phyloP scores from a whole-genome alignment of 1,140 invertebrate species.

The Papilio helenus region DNA sequence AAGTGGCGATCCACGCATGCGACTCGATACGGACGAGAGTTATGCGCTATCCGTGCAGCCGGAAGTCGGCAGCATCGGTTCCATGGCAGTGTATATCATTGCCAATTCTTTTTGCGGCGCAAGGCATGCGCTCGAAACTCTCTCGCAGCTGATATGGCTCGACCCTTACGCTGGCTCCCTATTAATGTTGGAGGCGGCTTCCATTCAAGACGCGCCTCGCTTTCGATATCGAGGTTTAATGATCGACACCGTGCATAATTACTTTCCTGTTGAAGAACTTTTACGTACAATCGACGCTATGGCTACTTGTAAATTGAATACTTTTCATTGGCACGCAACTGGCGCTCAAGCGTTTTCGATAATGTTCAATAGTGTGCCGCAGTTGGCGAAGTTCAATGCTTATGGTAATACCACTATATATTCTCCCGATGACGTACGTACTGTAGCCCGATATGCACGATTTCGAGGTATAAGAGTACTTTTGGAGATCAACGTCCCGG shows the following conservation, averaged over 20 bases:
- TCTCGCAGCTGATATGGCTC: constrained; percentile 90
- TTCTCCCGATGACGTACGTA: constrained; percentile 85
- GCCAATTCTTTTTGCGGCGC: constrained; percentile 89
- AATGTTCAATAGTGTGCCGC: constrained; percentile 85
- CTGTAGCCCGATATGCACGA: constrained; percentile 86
- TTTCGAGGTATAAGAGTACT: constrained; percentile 87
- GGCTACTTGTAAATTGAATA: constrained; percentile 90
- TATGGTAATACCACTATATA: constrained; percentile 87
- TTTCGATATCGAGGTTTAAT: constrained; percentile 88
- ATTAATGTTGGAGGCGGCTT: constrained; percentile 83
- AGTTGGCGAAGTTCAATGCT: constrained; percentile 87
- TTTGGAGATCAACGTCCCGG: constrained; percentile 89
- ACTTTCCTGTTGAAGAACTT: constrained; percentile 86
- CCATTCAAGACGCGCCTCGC: constrained; percentile 83
- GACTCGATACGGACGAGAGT: constrained; percentile 87
- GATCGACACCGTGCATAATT: constrained; percentile 90
- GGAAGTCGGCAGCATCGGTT: constrained; percentile 77
- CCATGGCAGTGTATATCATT: constrained; percentile 84
- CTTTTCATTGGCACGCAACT: constrained; percentile 92
- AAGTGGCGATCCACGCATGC: constrained; percentile 81
- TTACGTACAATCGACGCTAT: constrained; percentile 88
- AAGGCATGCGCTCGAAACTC: constrained; percentile 89
- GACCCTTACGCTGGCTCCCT: constrained; percentile 83
- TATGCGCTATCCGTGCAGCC: constrained; percentile 85
- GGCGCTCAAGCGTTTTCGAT: constrained; percentile 92